Base-by-base conservation (phyloP, 2,888 invertebrate species). In the Drosophila histrio region DNA sequence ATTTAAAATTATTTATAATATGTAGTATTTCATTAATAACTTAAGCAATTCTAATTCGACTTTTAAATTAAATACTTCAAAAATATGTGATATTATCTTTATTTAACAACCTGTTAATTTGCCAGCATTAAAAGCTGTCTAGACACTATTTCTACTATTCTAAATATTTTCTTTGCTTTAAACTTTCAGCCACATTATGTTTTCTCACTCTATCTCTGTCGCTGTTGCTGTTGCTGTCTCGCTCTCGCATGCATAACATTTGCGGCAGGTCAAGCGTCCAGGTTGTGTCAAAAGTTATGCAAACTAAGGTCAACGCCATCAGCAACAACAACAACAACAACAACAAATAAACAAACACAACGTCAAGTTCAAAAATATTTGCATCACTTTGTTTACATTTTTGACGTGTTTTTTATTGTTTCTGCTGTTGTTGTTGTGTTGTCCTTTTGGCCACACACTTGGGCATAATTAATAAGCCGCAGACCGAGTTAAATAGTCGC, bases 401-500 rank as follows among this genome's bases (percentile, higher is more conserved):
- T 21, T 36, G n/a, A 58, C 39, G 50, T 50, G 15, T 32, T 58
- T 22, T 44, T 38, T 34, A 32, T 4, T 34, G 30, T 26, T 53
- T 34, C 50, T 56, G 26, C 17, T 70, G 49, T 47, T 65, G 46
- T 13, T 67, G 49, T 47, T 63, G 57, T 22, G 50, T 38, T 53
- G 75, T 81, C 81, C 79, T 82, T 67, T 85, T 79, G 77, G 82
- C 87, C 81, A 83, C 88, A 83, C 87, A 88, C 87, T 84, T 86
- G 87, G 88, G 84, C 84, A 84, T 84, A 84, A 84, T 84, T 84
- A 84, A 84, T 88, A 84, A 75, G 88, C 87, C 83, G 46, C 71
- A 78, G 60, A 84, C 63, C 53, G 65, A 69, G 69, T 68, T 46
- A 69, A 61, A 61, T 47, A 64, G 54, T 39, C 70, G 17, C 43